Conservation (phyloP, 2,888 invertebrate species). For the Neuroscelio doddi region DNA sequence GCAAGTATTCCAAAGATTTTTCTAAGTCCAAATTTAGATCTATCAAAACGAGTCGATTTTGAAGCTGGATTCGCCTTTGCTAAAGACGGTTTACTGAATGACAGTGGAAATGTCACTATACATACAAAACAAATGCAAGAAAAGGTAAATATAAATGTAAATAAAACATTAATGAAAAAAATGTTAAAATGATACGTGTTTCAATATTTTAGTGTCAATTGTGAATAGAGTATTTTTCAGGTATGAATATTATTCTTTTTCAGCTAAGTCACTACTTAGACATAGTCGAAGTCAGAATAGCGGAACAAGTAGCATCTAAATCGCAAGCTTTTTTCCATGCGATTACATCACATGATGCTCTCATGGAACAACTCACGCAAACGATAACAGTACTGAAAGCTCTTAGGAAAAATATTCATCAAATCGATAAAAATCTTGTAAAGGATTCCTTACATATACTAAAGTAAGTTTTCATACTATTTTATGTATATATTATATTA, state of each 20-base stretch:
- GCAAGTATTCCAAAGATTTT: constrained; percentile 89
- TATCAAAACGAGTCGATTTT: constrained; percentile 87
- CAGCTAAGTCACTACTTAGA: constrained; percentile 94
- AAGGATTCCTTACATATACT: constrained; percentile 86
- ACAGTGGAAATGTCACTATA: constrained; percentile 58
- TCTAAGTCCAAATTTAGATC: constrained; percentile 83
- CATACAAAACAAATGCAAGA: constrained; percentile 83
- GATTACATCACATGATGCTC: constrained; percentile 97
- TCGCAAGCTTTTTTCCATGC: constrained; percentile 98
- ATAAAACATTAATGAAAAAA: constrained; percentile 1
- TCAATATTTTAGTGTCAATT: not conserved
- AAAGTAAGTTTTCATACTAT: constrained; percentile 52
- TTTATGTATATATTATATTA: too few species aligned
- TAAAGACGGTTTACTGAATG: constrained; percentile 74
- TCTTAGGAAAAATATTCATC: constrained; percentile 83
- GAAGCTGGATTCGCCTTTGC: constrained; percentile 86
- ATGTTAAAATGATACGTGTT: constrained; percentile 1
- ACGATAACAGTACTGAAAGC: constrained; percentile 84
- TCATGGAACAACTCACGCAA: constrained; percentile 94
- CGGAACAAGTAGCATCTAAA: constrained; percentile 93
- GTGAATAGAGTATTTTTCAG: too few species aligned
- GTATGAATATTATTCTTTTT: too few species aligned
- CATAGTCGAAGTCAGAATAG: constrained; percentile 94
- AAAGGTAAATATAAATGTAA: constrained; percentile 73
- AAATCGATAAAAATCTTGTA: constrained; percentile 85